A percentile compares a stretch with the other conserved stretches of the same genome.
Conservation (phyloP, 2,888 invertebrate genomes). For the Hypercompe scribonia region DNA sequence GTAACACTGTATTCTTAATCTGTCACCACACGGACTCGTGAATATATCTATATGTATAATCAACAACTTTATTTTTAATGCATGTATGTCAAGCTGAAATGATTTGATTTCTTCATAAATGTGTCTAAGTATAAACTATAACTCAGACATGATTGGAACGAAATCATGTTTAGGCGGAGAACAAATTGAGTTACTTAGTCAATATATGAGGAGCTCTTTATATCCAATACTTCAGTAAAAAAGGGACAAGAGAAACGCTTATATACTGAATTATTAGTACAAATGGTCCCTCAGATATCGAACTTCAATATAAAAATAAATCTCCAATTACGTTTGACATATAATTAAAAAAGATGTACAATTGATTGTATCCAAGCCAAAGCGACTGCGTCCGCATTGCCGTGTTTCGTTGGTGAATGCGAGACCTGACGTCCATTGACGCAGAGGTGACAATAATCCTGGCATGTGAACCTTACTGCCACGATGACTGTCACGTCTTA, state of each 20-base stretch:
- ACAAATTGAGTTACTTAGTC: constrained; percentile 14
- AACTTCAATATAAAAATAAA: not conserved
- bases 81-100: not conserved
- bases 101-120: not conserved
- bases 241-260: not conserved
- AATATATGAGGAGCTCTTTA: constrained; percentile 5
- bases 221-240: constrained; percentile 4
- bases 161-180: constrained; percentile 6
- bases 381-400: no score
- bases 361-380: no score
- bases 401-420: no score
- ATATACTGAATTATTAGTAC: not conserved
- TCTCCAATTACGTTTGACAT: not conserved
- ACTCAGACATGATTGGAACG: not conserved
- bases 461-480: no score
- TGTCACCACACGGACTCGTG: no score
- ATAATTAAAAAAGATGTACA: not conserved
- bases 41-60: not conserved
- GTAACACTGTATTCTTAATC: no score
- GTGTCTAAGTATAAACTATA: not conserved
- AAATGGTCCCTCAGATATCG: not conserved
- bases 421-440: no score
- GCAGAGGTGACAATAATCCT: no score
- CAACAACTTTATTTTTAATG: not conserved
- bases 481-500: no score